Conservation (phyloP, 2,888 invertebrate genomes). For the Drosophila lacicola region DNA sequence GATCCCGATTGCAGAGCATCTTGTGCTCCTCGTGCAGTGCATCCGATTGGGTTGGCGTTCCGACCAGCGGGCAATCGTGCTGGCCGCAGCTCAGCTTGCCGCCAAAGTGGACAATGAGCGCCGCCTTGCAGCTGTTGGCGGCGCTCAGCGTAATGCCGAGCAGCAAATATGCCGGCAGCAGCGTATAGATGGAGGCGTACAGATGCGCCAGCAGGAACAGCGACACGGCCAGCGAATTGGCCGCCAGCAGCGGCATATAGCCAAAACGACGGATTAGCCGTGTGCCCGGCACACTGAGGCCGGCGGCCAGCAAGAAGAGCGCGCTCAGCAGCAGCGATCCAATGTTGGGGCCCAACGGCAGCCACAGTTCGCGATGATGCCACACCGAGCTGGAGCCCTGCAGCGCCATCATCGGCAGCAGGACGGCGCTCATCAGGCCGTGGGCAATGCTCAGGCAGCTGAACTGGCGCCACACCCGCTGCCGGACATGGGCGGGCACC, state of each 20-base stretch:
- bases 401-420: conserved; percentile 83
- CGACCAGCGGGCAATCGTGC: conserved; percentile 78
- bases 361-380: conserved; percentile 84
- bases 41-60: conserved; percentile 51
- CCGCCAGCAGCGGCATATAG: conserved; percentile 85
- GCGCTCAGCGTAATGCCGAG: conserved; percentile 87
- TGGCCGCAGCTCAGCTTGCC: conserved; percentile 84
- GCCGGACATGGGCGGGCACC: conserved; percentile 83
- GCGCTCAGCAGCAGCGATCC: conserved; percentile 88
- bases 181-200: conserved; percentile 86
- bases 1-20: conserved; percentile 84
- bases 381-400: conserved; percentile 85
- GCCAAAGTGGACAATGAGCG: conserved; percentile 83
- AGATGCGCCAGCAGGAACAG: conserved; percentile 88
- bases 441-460: conserved; percentile 82
- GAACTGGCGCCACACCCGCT: conserved; percentile 83
- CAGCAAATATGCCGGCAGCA: conserved; percentile 86
- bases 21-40: conserved; percentile 83
- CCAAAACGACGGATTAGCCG: conserved; percentile 86
- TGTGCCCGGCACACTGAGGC: conserved; percentile 86
- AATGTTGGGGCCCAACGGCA: conserved; percentile 84
- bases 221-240: conserved; percentile 86
- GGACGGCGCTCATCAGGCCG: conserved; percentile 80
- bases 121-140: conserved; percentile 82
- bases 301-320: conserved; percentile 88